Conservation (phyloP, 2,797 vertebrate genomes). For the Galaxias olidus region DNA sequence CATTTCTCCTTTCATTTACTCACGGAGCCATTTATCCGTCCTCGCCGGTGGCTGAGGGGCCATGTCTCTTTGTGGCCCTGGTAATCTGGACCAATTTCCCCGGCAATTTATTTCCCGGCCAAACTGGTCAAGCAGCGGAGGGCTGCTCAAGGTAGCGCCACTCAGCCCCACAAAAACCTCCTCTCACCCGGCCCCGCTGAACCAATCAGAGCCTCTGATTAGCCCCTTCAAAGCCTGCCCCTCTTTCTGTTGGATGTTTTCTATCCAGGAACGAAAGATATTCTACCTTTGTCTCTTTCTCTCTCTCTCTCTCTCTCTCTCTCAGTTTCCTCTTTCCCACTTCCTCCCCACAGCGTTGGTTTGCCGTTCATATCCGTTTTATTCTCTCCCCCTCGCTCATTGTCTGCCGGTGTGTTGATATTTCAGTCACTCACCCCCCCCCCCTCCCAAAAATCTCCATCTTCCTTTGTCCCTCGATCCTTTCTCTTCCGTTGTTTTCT, state of each 20-base stretch:
- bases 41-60: slow-evolving; percentile 60
- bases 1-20: slow-evolving; percentile 60
- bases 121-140: slow-evolving; percentile 69
- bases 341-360: slow-evolving; percentile 14
- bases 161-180: slow-evolving; percentile 85
- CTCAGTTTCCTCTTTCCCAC: too few relatives aligned
- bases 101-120: slow-evolving; percentile 73
- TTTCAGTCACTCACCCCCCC: slow-evolving; percentile 24
- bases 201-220: neutral
- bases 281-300: slow-evolving; percentile 56
- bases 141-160: slow-evolving; percentile 79
- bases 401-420: neutral
- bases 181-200: slow-evolving; percentile 77
- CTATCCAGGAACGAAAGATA: neutral
- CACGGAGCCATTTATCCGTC: slow-evolving; percentile 65
- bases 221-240: neutral
- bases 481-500: neutral
- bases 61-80: slow-evolving; percentile 71
- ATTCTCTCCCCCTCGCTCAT: neutral
- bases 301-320: neutral
- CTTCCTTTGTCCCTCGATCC: slow-evolving; percentile 19
- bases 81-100: slow-evolving; percentile 75
- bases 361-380: slow-evolving; percentile 20
- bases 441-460: slow-evolving; percentile 7
- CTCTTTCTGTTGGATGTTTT: neutral